Base-by-base conservation (phyloP, 2,888 invertebrate species). In the Bombylius major region DNA sequence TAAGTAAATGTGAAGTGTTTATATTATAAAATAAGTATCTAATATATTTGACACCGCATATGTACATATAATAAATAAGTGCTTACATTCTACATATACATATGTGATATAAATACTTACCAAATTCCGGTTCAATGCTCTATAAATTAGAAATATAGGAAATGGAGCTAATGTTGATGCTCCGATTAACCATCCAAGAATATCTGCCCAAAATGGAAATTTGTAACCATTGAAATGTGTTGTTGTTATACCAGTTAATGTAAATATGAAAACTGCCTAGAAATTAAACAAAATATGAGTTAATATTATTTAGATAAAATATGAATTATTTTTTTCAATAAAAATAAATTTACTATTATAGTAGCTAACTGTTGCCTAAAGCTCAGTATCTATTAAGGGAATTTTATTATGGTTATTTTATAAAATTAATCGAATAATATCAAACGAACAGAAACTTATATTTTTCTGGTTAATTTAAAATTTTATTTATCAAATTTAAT, bases 231-330 rank as follows among this genome's bases (percentile, higher is more conserved):
- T 83, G 66, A 87, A 89, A 6, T 70, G 65, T 0, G 86, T 82
- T 1, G 82, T 70, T 23, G 75, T 69, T 77, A 86, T 86, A 60
- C 83, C 81, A 6, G 77, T 69, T 76, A 87, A 82, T 54, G 86
- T 84, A 70, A 89, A 89, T 8, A 80, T 73, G 59, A 90, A 78
- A 52, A 90, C 82, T 39, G 76, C 81, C 89, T 89, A 73, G n/a
- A 75, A 68, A 59, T 55, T 39, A 51, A 47, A 11, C 42, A 51
- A 12, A 31, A 45, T 56, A 51, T 53, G 23, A 23, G 23, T 23
- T 2, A 54, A 58, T 59, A 59, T 56, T 51, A 56, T 53, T 60
- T 60, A 55, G 31, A 51, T 57, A 56, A 56, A n/a, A n/a, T n/a
- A n/a, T n/a, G n/a, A n/a, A n/a, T n/a, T n/a, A n/a, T n/a, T n/a